Percentiles rank a stretch among this genome's conserved stretches.
Conservation (phyloP, 2,797 vertebrate species). For the Pipistrellus nathusii region DNA sequence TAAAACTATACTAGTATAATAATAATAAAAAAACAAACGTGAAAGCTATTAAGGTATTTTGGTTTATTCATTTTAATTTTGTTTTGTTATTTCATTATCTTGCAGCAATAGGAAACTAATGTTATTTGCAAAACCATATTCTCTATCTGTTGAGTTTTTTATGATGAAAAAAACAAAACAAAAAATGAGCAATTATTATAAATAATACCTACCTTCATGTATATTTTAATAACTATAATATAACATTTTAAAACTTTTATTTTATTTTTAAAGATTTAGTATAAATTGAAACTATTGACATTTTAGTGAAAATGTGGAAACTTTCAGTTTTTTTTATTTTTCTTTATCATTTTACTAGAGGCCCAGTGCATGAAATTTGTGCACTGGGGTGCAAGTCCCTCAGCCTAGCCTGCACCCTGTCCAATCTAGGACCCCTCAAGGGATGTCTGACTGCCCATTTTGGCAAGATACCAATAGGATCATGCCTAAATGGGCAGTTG, state of each 20-base stretch:
- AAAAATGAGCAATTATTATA: not conserved
- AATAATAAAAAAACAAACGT: not conserved
- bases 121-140: not conserved
- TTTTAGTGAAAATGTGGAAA: not conserved
- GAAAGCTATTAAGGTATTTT: not conserved
- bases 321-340: not conserved
- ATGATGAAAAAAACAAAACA: not conserved
- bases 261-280: not conserved
- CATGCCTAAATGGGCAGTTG: too few relatives aligned
- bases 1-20: too few relatives aligned
- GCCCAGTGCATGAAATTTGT: too few relatives aligned
- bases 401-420: too few relatives aligned
- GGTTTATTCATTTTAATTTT: not conserved
- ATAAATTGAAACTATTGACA: not conserved
- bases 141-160: not conserved
- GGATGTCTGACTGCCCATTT: too few relatives aligned
- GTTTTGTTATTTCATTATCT: not conserved
- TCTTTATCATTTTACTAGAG: too few relatives aligned
- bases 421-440: too few relatives aligned
- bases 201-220: not conserved
- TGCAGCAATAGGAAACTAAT: not conserved
- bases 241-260: not conserved
- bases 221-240: conserved; percentile 8
- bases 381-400: too few relatives aligned
- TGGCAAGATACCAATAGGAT: too few relatives aligned